Evolutionary conservation across 2,888 invertebrate species (phyloP), one percentile per base, ranked within the genome.

Genomic region (Chelonus formosanus): DNA sequence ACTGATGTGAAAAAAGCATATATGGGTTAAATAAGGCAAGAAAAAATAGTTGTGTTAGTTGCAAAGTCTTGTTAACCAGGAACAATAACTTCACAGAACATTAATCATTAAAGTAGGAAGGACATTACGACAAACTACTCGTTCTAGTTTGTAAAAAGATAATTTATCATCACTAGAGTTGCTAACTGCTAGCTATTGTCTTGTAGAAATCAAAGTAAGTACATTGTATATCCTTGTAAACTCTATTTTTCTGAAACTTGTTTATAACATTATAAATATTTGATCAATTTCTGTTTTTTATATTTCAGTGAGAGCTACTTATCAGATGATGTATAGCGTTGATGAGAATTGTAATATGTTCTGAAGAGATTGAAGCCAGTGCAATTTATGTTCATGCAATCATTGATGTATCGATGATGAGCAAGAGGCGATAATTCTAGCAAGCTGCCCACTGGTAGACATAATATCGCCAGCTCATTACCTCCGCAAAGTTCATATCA

Each of bases 391-490:
- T 69, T 70, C 69, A 67, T 70, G 50, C 66, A 71, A 73, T 75
- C 73, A 74, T 65, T 48, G 48, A 59, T 63, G 53, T 59, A 45
- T 53, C 53, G 58, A 48, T 58, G 64, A 45, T 36, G 34, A 53
- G 32, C 58, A 45, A 56, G 44, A 36, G 58, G 34, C 7, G 59
- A 50, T 59, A 60, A 67, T 58, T 48, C 57, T 53, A 47, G 48
- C 31, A 53, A 57, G 66, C 54, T 67, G 65, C 67, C 65, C 45
- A 43, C 54, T 54, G 58, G 56, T 55, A 71, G 72, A 74, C 72
- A 70, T 75, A 74, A 77, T 75, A 77, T 71, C 72, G 73, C 73
- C 78, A 73, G 72, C 73, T 77, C 77, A 75, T 78, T 78, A 76
- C 70, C 71, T 67, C 72, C 62, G 66, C 70, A 73, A 68, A 70